phyloP scores from a whole-genome alignment of 1,140 invertebrate genomes.

The Monomorium pharaonis region DNA sequence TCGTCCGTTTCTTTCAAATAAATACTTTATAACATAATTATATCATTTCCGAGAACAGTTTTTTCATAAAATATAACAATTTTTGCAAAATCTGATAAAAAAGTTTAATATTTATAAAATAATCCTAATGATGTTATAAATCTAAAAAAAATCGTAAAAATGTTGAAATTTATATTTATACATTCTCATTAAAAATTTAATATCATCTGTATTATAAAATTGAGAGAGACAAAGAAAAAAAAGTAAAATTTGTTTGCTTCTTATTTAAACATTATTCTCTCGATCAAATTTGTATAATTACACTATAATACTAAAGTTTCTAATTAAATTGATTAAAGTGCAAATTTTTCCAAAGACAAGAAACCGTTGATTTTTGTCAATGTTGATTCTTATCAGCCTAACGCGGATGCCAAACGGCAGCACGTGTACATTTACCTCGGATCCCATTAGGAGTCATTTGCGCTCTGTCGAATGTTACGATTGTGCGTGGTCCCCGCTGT shows the following conservation, averaged over 20 bases:
- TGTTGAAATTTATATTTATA: neutral
- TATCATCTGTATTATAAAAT: neutral
- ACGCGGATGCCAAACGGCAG: neutral
- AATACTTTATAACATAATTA: conserved; percentile 1
- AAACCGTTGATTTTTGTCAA: too few relatives aligned
- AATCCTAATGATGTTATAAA: neutral
- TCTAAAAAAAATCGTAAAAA: neutral
- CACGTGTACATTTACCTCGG: neutral
- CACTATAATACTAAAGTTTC: too few relatives aligned
- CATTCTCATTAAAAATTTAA: neutral
- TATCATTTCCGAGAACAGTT: neutral
- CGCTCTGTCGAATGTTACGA: neutral
- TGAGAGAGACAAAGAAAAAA: neutral
- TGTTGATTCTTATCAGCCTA: too few relatives aligned
- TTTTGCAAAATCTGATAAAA: neutral
- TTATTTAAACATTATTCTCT: too few relatives aligned
- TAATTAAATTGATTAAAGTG: too few relatives aligned
- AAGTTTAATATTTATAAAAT: neutral
- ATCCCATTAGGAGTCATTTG: neutral
- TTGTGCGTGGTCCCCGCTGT: neutral
- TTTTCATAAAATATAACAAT: conserved; percentile 1
- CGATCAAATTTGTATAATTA: too few relatives aligned
- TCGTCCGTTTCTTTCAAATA: neutral
- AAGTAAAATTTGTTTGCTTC: neutral
- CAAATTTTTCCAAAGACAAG: too few relatives aligned